These are phyloP conservation scores for Anabas testudineus DNA, from an alignment of 2,797 vertebrate species.

Conservation along the genomic window DNA sequence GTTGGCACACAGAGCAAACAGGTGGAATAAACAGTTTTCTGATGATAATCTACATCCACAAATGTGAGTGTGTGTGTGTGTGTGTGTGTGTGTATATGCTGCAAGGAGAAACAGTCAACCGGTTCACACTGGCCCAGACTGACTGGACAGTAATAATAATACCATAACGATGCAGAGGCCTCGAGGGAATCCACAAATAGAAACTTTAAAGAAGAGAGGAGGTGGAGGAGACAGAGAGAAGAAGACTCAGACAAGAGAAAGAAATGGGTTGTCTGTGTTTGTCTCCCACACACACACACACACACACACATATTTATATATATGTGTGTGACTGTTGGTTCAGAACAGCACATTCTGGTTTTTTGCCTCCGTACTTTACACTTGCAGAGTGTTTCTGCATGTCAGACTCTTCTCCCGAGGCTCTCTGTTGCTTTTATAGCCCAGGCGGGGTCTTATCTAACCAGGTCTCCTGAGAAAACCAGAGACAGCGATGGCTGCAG, in stretches of 20 bases:
- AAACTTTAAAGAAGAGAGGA: conserved; percentile 51
- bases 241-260: conserved; percentile 46
- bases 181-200: conserved; percentile 66
- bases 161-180: conserved; percentile 48
- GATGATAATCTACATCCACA: conserved; percentile 27
- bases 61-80: conserved; percentile 5
- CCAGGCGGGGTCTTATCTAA: conserved; percentile 75
- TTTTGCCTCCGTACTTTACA: conserved; percentile 52
- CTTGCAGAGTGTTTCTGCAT: conserved; percentile 63
- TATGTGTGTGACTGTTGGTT: conserved; percentile 24
- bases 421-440: conserved; percentile 71
- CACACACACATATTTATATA: conserved; percentile 43
- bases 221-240: conserved; percentile 47
- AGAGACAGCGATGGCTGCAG: conserved; percentile 42
- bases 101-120: conserved; percentile 25
- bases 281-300: conserved; percentile 58
- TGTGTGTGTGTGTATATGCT: conserved; percentile 21
- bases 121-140: conserved; percentile 43
- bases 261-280: conserved; percentile 65
- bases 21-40: conserved; percentile 51
- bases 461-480: conserved; percentile 62
- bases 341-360: conserved; percentile 57
- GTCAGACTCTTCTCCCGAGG: conserved; percentile 58
- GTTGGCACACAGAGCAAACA: conserved; percentile 47
- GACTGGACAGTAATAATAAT: conserved; percentile 55